Base-by-base conservation (phyloP, 2,888 invertebrate species). In the Eupsilia transversa region DNA sequence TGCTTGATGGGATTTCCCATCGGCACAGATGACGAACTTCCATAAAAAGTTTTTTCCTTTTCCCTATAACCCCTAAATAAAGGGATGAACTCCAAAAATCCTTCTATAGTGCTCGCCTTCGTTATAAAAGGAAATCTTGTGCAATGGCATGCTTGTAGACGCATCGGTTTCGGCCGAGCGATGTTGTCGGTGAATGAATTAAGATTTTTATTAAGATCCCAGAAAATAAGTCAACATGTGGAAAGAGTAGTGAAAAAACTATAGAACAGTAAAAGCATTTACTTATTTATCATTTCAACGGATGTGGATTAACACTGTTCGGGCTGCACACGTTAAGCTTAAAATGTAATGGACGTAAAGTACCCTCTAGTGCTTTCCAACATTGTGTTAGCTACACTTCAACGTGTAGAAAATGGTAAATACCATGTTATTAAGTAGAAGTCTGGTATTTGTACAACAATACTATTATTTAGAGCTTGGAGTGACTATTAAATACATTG, bases 341-440 rank as follows among this genome's bases (percentile, higher is more conserved):
- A 64, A 23, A 57, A 74, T 74, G 35, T 74, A 63, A 74, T 75
- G 23, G 30, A 38, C 9, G 59, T 65, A 33, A 81, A 77, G 65
- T 69, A 59, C 46, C 57, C 54, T 60, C 52, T n/a, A 69, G 59
- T 49, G 46, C 63, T 77, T 82, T 59, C 52, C 20, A 68, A 38
- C 61, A 60, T 14, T 38, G 59, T 75, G 38, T 30, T 33, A 82
- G 14, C 33, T 65, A n/a, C 38, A 80, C 54, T 80, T 60, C 63
- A 54, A 76, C 49, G 23, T 82, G 27, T 56, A 76, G 82, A 76
- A 77, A 79, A 64, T 69, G 57, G 27, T 46, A 56, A 59, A 82
- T 59, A 77, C 59, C 57, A 10, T 59, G 41, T 82, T 56, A 79
- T 69, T 82, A 56, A 20, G 41, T 43, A 46, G 46, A 82, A 77